These are phyloP conservation scores for Callitettix versicolor DNA, from an alignment of 1,140 invertebrate genomes.

Conservation along the genomic window DNA sequence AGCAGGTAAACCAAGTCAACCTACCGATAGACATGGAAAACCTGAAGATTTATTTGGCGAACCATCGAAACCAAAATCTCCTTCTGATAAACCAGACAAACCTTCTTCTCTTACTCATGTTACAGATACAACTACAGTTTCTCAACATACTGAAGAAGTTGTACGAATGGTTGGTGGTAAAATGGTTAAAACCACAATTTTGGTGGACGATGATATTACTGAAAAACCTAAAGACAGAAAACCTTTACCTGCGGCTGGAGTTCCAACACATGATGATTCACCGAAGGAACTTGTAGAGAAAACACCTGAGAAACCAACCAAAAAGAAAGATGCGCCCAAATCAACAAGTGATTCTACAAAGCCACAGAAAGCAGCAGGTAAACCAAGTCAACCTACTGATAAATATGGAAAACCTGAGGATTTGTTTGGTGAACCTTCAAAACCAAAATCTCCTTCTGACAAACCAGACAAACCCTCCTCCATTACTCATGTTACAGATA, in stretches of 20 bases:
- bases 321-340: background rate
- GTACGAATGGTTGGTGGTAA: constrained; percentile 18
- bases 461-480: background rate
- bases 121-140: background rate
- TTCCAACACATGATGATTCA: background rate
- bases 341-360: background rate
- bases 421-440: constrained; percentile 4
- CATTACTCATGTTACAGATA: background rate
- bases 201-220: background rate
- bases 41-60: constrained; percentile 1
- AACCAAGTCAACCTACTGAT: constrained; percentile 10
- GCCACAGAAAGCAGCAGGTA: constrained; percentile 3
- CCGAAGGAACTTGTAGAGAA: background rate
- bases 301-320: too few relatives aligned
- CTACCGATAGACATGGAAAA: background rate
- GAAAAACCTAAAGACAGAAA: background rate
- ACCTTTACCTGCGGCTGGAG: background rate
- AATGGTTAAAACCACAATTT: constrained; percentile 5
- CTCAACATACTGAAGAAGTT: constrained; percentile 3
- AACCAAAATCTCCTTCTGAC: background rate
- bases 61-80: background rate
- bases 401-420: constrained; percentile 1
- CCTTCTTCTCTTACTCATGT: background rate
- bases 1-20: constrained; percentile 4
- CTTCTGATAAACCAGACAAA: background rate